Conservation (phyloP, 2,113 vertebrate genomes). For the Alexandromys fortis region DNA sequence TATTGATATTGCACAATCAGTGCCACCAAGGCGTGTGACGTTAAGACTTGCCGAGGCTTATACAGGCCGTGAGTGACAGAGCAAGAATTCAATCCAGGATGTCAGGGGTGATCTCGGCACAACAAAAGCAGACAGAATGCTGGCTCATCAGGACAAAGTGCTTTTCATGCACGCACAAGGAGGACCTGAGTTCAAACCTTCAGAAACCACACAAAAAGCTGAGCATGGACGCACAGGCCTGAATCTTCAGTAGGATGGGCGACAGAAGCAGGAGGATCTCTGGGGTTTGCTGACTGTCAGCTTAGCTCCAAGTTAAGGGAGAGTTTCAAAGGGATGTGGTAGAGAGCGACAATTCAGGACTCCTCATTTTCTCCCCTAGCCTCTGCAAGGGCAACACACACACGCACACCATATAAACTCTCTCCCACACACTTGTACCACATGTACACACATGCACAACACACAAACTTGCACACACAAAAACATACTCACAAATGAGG, state of each 20-base stretch:
- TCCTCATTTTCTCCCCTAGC: neutral
- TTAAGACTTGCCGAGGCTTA: neutral
- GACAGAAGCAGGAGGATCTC: neutral
- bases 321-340: neutral
- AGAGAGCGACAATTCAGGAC: neutral
- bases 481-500: neutral
- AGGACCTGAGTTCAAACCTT: neutral
- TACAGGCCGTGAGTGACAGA: neutral
- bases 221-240: too few species aligned
- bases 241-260: neutral
- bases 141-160: neutral
- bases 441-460: neutral
- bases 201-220: too few species aligned
- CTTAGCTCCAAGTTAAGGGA: neutral
- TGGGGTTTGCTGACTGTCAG: neutral
- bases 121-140: neutral
- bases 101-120: neutral
- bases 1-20: neutral
- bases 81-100: neutral
- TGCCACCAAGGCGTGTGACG: neutral
- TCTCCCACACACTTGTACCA: neutral
- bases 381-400: neutral
- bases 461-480: neutral
- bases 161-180: neutral
- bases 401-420: neutral